Evolutionary conservation across 53 echinoderm and acorn worm species (phyloP).

Genomic region (Apostichopus leukothele): DNA sequence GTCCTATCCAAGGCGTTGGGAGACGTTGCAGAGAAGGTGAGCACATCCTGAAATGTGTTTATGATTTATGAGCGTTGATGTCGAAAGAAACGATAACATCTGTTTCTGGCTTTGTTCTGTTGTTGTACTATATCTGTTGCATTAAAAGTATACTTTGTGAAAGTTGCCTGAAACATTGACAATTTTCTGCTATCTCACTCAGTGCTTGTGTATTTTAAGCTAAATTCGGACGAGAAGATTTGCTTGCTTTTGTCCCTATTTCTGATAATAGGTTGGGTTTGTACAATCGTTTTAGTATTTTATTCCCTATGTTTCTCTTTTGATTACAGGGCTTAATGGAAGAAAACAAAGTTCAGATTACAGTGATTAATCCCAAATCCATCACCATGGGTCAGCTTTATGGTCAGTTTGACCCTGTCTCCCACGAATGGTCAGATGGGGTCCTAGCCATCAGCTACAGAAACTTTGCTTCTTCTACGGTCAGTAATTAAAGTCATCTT

Average conservation of each 20-base stretch:
- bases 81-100: background rate
- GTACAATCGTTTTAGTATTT: background rate
- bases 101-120: no score
- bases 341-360: constrained; percentile 97
- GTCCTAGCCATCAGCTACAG: constrained; percentile 98
- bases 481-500: constrained; percentile 42
- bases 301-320: background rate
- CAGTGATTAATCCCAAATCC: constrained; percentile 97
- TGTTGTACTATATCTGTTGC: no score
- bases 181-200: no score
- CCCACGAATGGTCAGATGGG: constrained; percentile 99
- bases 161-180: no score
- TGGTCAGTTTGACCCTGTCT: constrained; percentile 99
- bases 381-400: constrained; percentile 99
- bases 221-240: no score
- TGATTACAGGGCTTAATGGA: constrained; percentile 83
- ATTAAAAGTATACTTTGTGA: no score
- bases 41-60: background rate
- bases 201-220: no score
- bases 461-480: constrained; percentile 95
- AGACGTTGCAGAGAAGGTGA: constrained; percentile 93
- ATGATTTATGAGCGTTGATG: no score
- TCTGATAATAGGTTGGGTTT: no score
- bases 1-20: constrained; percentile 81
- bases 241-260: no score